A percentile compares a stretch with the other conserved stretches of the same genome.
phyloP scores from a whole-genome alignment of 2,888 invertebrate species.

The Lepidocyrtinus sp. region DNA sequence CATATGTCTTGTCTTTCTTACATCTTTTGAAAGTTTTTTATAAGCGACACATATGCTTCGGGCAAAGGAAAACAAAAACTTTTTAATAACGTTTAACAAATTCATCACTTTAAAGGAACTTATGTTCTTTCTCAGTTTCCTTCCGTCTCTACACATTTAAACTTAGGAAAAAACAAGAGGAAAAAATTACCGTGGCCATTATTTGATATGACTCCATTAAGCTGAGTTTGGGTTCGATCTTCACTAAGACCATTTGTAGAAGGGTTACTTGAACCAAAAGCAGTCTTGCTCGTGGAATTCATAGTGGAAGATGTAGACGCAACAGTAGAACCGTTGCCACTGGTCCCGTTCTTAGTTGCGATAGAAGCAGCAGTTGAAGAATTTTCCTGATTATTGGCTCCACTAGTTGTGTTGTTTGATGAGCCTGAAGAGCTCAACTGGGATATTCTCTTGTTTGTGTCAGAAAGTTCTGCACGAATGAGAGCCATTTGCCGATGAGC shows the following conservation, averaged over 20 bases:
- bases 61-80: neutral
- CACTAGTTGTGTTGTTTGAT: slow-evolving; percentile 61
- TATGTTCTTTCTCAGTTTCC: too few species aligned
- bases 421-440: slow-evolving; percentile 72
- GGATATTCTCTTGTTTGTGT: slow-evolving; percentile 74
- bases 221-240: slow-evolving; percentile 55
- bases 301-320: slow-evolving; percentile 70
- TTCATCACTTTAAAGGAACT: neutral
- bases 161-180: slow-evolving; percentile 11
- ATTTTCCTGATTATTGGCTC: slow-evolving; percentile 70
- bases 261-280: slow-evolving; percentile 70
- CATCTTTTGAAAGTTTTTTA: neutral
- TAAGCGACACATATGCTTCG: slow-evolving; percentile 1
- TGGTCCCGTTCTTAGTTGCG: slow-evolving; percentile 54
- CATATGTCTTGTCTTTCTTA: neutral
- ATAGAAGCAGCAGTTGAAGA: slow-evolving; percentile 69
- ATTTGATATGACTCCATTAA: slow-evolving; percentile 64
- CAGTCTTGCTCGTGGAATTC: neutral
- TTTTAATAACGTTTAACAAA: neutral
- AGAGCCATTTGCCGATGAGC: slow-evolving; percentile 78
- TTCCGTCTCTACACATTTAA: too few species aligned
- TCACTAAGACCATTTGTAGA: slow-evolving; percentile 51
- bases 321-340: slow-evolving; percentile 24
- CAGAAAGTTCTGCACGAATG: slow-evolving; percentile 75
- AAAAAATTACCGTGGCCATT: slow-evolving; percentile 60